Percentiles rank a stretch among this genome's conserved stretches.
Evolutionary conservation across 2,888 invertebrate genomes (phyloP).

Genomic region (Morpho deidamia): DNA sequence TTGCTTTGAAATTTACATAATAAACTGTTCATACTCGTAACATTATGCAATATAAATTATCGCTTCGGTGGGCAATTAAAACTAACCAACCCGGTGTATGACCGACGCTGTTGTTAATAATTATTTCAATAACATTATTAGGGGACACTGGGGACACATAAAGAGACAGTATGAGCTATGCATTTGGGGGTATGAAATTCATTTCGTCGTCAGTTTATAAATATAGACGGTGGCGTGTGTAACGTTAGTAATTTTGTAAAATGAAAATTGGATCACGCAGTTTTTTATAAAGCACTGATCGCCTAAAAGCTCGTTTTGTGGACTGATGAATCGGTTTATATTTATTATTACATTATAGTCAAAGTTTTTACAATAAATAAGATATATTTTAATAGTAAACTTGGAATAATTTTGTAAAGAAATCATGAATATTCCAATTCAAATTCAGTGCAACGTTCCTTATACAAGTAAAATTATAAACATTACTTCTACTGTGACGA

Average conservation of each 20-base stretch:
- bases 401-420: constrained; percentile 56
- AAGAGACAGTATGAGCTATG: constrained; percentile 37
- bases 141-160: constrained; percentile 50
- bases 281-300: constrained; percentile 2
- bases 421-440: no score
- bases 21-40: constrained; percentile 17
- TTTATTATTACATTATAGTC: constrained; percentile 74
- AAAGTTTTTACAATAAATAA: constrained; percentile 53
- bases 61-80: constrained; percentile 60
- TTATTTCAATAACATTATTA: constrained; percentile 59
- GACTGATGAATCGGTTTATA: constrained; percentile 57
- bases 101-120: constrained; percentile 45
- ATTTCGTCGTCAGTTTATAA: constrained; percentile 26
- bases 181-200: constrained; percentile 37
- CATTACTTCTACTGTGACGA: no score
- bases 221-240: constrained; percentile 1
- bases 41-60: constrained; percentile 57
- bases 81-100: constrained; percentile 49
- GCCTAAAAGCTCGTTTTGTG: constrained; percentile 38
- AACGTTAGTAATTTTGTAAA: constrained; percentile 16
- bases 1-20: constrained; percentile 32
- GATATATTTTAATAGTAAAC: constrained; percentile 68
- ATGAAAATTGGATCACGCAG: constrained; percentile 33
- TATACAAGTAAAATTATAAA: no score
- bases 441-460: no score